Evolutionary conservation across 2,888 invertebrate species (phyloP), one percentile per base, ranked within the genome.

Genomic region (Abrostola tripartita): DNA sequence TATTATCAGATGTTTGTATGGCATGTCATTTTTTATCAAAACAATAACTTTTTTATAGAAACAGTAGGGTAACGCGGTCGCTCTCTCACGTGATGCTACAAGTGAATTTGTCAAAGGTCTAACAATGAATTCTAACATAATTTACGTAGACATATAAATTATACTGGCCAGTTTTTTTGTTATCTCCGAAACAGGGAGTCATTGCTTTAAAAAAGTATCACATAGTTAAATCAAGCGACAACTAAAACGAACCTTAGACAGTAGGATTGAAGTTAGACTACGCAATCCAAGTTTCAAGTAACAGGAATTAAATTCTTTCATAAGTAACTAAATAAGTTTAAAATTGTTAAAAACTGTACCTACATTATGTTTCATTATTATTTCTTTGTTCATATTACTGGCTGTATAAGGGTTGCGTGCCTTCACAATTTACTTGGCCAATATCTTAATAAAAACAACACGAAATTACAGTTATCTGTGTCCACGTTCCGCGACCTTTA

Each of bases 11-110:
- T 93, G 86, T 88, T 89, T 90, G 87, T 85, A 81, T 90, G 91
- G 90, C 92, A 87, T 90, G 91, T 93, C 90, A 93, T 94, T 94
- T 94, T 94, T 94, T 94, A 94, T 91, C 92, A 94, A 94, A 94
- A 94, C 93, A 94, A 94, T 93, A 91, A 90, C 84, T 88, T 93
- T 91, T 90, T 90, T 86, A 82, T 79, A 74, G 58, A 78, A 76
- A 78, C 81, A 75, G 75, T 81, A 78, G 84, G 84, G 84, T 90
- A 89, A 87, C 87, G 84, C 83, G 84, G 78, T 69, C 80, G 81
- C 69, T 88, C 88, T 87, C 88, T 85, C 88, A 85, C 84, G 86
- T 72, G 73, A 82, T 76, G 77, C 74, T 78, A 84, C 82, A 81
- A 85, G 81, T 86, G 81, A 87, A 90, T 91, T 90, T 91, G 88